Base-by-base conservation (phyloP, 2,888 invertebrate genomes). In the Bimastos eiseni region DNA sequence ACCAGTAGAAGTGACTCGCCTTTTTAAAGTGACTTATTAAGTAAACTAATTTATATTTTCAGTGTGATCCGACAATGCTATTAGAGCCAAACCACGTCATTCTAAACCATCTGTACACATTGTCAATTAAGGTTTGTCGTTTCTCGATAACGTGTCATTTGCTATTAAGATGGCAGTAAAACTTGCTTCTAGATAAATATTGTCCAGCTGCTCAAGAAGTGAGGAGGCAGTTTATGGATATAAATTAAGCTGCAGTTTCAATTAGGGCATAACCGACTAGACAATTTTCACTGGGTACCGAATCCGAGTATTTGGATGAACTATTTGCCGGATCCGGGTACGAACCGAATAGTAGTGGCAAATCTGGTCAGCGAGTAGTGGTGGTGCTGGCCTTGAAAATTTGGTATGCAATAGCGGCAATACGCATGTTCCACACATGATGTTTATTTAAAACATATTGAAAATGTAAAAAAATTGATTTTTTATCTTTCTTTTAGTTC, bases 21-120 rank as follows among this genome's bases (percentile, higher is more conserved):
- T 70, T 11, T 70, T 30, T 70, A n/a, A 70, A 70, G 30, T n/a
- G 70, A 70, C 70, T 70, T 70, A 8, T n/a, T 11, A 8, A n/a
- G 70, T n/a, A n/a, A 70, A 30, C 38, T 88, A 15, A 24, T 36
- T 41, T n/a, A 21, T 21, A 49, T 49, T 49, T 70, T n/a, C 88
- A 91, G 91, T 89, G 89, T 86, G 91, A 91, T 88, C 91, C 91
- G 34, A 91, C 90, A 1, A 90, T 91, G 41, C 90, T 91, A 24
- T 21, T 55, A 37, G 90, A 91, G 44, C 91, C 91, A 49, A 86
- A 89, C 33, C 91, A 91, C 34, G 91, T 91, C 36, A 34, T 90
- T 41, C 86, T 91, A 5, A 91, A 91, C 44, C 91, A 91, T 84
- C 91, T 91, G 44, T 91, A 91, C 91, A 91, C 91, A 15, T 86